phyloP scores from a whole-genome alignment of 2,113 vertebrate genomes.

The Ranitomeya variabilis region DNA sequence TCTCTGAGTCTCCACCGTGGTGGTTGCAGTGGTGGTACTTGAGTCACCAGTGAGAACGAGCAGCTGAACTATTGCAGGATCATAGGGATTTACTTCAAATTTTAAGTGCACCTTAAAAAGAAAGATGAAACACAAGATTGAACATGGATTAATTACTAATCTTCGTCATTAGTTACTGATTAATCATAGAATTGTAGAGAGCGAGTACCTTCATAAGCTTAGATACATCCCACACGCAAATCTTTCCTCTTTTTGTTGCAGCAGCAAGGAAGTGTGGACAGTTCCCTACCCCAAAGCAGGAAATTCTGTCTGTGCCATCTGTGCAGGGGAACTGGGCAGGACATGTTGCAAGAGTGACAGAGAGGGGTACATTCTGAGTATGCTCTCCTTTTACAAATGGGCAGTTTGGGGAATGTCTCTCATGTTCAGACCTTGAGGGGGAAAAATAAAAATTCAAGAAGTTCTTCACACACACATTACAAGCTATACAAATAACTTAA shows the following conservation, averaged over 20 bases:
- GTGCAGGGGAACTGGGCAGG: constrained; percentile 93
- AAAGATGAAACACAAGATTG: constrained; percentile 44
- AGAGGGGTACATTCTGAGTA: constrained; percentile 97
- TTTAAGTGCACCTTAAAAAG: constrained; percentile 90
- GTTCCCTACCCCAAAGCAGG: constrained; percentile 95
- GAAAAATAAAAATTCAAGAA: neutral
- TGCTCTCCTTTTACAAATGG: constrained; percentile 98
- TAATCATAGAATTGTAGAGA: neutral
- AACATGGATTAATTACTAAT: neutral
- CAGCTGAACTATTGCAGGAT: constrained; percentile 92
- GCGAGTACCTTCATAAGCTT: constrained; percentile 95
- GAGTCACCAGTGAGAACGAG: constrained; percentile 88
- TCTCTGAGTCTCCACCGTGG: constrained; percentile 86
- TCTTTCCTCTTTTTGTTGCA: constrained; percentile 95
- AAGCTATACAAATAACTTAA: neutral
- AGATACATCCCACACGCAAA: constrained; percentile 98
- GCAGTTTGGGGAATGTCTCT: constrained; percentile 98
- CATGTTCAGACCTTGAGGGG: constrained; percentile 90
- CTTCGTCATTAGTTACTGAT: neutral
- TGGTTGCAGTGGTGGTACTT: constrained; percentile 78
- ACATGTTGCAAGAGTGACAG: constrained; percentile 94
- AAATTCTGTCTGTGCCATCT: constrained; percentile 92
- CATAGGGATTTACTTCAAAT: constrained; percentile 97
- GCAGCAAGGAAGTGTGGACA: constrained; percentile 96
- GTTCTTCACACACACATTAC: neutral